Percentiles rank a stretch among this genome's conserved stretches.
Evolutionary conservation across 1,140 invertebrate species (phyloP).

Genomic region (Eupeodes corollae): DNA sequence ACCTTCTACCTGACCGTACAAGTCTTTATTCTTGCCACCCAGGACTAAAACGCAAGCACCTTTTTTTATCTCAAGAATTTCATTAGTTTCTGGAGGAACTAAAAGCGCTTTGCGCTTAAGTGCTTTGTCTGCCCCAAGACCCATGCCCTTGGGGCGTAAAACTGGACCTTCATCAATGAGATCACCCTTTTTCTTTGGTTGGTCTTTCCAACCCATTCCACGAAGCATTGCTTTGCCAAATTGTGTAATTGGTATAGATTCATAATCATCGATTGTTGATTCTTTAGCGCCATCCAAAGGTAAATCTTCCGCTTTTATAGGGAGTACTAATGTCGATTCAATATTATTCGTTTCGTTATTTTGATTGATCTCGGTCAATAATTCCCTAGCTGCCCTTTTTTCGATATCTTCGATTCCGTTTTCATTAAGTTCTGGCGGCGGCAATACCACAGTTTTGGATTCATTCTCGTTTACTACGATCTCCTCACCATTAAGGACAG

Average conservation of each 20-base stretch:
- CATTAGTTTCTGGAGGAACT: slow-evolving; percentile 40
- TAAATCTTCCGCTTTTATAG: slow-evolving; percentile 40
- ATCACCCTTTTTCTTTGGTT: slow-evolving; percentile 52
- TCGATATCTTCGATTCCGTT: slow-evolving; percentile 38
- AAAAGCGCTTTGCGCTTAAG: slow-evolving; percentile 37
- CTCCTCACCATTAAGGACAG: slow-evolving; percentile 24
- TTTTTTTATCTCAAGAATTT: slow-evolving; percentile 51
- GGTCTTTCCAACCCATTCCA: slow-evolving; percentile 81
- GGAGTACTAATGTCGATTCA: slow-evolving; percentile 41
- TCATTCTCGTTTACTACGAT: slow-evolving; percentile 12
- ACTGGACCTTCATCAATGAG: slow-evolving; percentile 41
- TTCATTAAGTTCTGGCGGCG: slow-evolving; percentile 6
- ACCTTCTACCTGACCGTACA: slow-evolving; percentile 75
- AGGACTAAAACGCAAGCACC: slow-evolving; percentile 60
- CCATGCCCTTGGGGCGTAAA: slow-evolving; percentile 74
- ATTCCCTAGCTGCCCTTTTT: slow-evolving; percentile 41
- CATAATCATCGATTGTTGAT: slow-evolving; percentile 79
- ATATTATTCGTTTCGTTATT: slow-evolving; percentile 31
- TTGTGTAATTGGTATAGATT: slow-evolving; percentile 71
- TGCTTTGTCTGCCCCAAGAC: slow-evolving; percentile 74
- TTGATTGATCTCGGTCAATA: slow-evolving; percentile 21
- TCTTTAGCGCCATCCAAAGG: slow-evolving; percentile 47
- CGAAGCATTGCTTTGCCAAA: slow-evolving; percentile 86
- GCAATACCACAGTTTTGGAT: slow-evolving; percentile 18
- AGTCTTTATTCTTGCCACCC: slow-evolving; percentile 57